Evolutionary conservation across 2,797 vertebrate genomes (phyloP), one percentile per base, ranked within the genome.

Genomic region (Acipenser transmontanus): DNA sequence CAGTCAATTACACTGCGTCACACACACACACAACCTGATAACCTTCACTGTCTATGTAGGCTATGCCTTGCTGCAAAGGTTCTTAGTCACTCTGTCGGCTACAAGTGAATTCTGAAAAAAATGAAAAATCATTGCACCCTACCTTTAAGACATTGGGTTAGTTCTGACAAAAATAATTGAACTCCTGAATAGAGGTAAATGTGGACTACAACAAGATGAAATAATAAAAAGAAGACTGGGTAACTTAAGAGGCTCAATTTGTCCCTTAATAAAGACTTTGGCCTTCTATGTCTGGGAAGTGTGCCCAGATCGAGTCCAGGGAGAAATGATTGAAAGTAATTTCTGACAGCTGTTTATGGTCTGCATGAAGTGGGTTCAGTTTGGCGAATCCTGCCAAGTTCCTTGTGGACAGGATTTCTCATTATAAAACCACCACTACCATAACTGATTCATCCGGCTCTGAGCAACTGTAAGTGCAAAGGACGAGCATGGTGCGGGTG

Each of bases 261-360:
- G 84, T 89, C 84, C 73, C 83, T 73, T 79, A 81, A 88, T 88
- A 84, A 87, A 81, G 62, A 73, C 75, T 79, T 80, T 78, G 80
- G 74, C 72, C 72, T 78, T 84, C 80, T 78, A 72, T 72, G 72
- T 77, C 85, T 75, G 78, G 85, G 84, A 86, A 74, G 65, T 4
- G 72, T 76, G 85, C 83, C 85, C 82, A 76, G 68, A 72, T 72
- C 75, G 77, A 72, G 79, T 71, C 81, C 74, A 68, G 72, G 74
- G 77, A 78, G 76, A 74, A 76, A 74, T 85, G 82, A 87, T 86
- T 85, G 78, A 82, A 68, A 71, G 73, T 88, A 84, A 88, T 88
- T 79, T 84, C 76, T 83, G 85, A 82, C 86, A 86, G 84, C 84
- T 87, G 85, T 81, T 71, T 72, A 76, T 68, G 80, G 76, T 74